These are phyloP conservation scores for Popillia japonica DNA, from an alignment of 1,140 invertebrate genomes.

Conservation along the genomic window DNA sequence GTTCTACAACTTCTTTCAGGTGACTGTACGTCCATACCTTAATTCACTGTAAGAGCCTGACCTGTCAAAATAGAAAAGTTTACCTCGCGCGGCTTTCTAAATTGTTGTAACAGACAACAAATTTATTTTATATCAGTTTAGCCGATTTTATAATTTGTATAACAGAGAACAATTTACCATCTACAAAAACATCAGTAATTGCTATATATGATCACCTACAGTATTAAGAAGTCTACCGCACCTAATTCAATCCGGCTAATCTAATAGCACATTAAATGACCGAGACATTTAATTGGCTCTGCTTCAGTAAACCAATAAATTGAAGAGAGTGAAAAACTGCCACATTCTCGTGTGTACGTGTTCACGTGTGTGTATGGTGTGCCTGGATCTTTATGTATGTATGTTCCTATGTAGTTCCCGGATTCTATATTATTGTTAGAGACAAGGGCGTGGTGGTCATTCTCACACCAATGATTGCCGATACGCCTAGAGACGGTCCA, in stretches of 20 bases:
- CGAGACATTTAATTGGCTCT: constrained; percentile 24
- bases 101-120: too few species aligned
- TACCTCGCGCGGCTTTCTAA: too few species aligned
- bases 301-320: constrained; percentile 22
- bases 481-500: constrained; percentile 24
- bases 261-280: constrained; percentile 10
- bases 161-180: too few species aligned
- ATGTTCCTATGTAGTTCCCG: constrained; percentile 21
- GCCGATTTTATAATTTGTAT: too few species aligned
- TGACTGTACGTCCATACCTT: too few species aligned
- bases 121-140: too few species aligned
- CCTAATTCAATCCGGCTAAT: background rate
- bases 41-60: too few species aligned
- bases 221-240: constrained; percentile 4
- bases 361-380: background rate
- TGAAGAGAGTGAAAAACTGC: constrained; percentile 19
- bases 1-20: too few species aligned
- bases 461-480: constrained; percentile 17
- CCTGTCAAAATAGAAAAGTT: too few species aligned
- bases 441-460: constrained; percentile 25
- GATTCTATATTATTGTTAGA: constrained; percentile 23
- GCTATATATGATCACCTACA: background rate
- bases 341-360: background rate
- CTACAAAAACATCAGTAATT: background rate
- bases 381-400: background rate